These are phyloP conservation scores for Bombus haemorrhoidalis DNA, from an alignment of 1,140 invertebrate species.

Conservation along the genomic window DNA sequence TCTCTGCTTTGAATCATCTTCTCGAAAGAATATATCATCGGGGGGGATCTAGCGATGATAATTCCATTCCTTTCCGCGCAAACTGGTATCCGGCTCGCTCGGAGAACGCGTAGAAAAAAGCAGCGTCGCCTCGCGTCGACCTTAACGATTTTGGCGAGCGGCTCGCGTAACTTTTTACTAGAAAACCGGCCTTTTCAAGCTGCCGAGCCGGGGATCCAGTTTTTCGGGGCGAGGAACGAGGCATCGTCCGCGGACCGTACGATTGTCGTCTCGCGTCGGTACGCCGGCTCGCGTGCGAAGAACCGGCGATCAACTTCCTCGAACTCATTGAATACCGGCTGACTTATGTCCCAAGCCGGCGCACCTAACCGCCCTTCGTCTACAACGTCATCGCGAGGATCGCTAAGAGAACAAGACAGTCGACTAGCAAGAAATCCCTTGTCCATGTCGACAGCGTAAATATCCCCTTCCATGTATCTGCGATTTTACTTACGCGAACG, in stretches of 20 bases:
- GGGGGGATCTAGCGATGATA: neutral
- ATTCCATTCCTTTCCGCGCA: conserved; percentile 21
- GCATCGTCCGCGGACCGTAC: conserved; percentile 10
- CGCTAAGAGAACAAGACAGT: conserved; percentile 11
- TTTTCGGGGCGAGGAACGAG: conserved; percentile 36
- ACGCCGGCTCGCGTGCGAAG: conserved; percentile 68
- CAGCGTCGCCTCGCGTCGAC: conserved; percentile 19
- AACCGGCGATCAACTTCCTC: conserved; percentile 69
- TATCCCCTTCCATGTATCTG: conserved; percentile 1
- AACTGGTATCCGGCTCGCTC: conserved; percentile 26
- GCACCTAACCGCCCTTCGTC: conserved; percentile 17
- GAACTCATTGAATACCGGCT: conserved; percentile 75
- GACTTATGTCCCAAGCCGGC: conserved; percentile 67
- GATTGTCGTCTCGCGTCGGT: conserved; percentile 66
- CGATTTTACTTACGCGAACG: conserved; percentile 33
- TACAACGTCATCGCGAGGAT: conserved; percentile 40
- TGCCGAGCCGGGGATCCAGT: conserved; percentile 17
- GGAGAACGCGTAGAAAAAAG: conserved; percentile 17
- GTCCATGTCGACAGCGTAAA: conserved; percentile 22
- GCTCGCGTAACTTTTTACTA: conserved; percentile 36
- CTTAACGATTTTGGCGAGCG: conserved; percentile 49
- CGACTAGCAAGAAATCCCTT: conserved; percentile 9
- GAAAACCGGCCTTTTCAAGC: conserved; percentile 45
- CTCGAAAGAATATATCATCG: neutral
- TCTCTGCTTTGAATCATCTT: neutral